phyloP scores from a whole-genome alignment of 2,888 invertebrate genomes.

The Spialia ferax region DNA sequence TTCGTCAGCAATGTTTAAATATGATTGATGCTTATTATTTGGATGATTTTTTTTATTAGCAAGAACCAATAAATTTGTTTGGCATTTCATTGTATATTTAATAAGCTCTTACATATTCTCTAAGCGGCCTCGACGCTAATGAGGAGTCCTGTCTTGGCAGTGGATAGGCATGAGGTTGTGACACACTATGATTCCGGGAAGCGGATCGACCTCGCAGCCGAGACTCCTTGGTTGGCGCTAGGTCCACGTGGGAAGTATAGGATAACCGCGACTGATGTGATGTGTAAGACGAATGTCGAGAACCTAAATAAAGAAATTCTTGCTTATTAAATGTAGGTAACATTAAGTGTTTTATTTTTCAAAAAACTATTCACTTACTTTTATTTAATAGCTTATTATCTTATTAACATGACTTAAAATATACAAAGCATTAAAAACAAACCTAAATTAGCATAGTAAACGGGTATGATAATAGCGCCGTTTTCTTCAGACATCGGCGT shows the following conservation, averaged over 20 bases:
- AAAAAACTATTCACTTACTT: background rate
- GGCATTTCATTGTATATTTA: background rate
- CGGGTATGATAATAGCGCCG: constrained; percentile 97
- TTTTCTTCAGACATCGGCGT: constrained; percentile 99
- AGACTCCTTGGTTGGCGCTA: constrained; percentile 95
- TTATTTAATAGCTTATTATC: too few relatives aligned
- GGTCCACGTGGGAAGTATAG: constrained; percentile 97
- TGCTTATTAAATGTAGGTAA: too few relatives aligned
- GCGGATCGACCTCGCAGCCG: constrained; percentile 91
- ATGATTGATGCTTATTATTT: too few relatives aligned
- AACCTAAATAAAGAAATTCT: constrained; percentile 80
- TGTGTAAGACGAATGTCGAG: constrained; percentile 97
- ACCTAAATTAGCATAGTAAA: constrained; percentile 95
- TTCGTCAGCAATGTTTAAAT: too few relatives aligned
- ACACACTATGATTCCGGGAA: constrained; percentile 90
- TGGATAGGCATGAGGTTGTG: constrained; percentile 83
- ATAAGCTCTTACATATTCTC: constrained; percentile 88
- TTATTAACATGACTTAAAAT: too few relatives aligned
- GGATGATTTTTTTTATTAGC: too few relatives aligned
- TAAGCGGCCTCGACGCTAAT: constrained; percentile 89
- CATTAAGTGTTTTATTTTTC: background rate
- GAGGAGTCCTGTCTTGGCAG: constrained; percentile 84
- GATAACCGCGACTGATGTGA: constrained; percentile 97
- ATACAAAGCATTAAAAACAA: constrained; percentile 49
- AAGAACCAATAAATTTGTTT: too few relatives aligned